Evolutionary conservation across 2,888 invertebrate genomes (phyloP), one percentile per base, ranked within the genome.

Genomic region (Scaptomyza tumidula): DNA sequence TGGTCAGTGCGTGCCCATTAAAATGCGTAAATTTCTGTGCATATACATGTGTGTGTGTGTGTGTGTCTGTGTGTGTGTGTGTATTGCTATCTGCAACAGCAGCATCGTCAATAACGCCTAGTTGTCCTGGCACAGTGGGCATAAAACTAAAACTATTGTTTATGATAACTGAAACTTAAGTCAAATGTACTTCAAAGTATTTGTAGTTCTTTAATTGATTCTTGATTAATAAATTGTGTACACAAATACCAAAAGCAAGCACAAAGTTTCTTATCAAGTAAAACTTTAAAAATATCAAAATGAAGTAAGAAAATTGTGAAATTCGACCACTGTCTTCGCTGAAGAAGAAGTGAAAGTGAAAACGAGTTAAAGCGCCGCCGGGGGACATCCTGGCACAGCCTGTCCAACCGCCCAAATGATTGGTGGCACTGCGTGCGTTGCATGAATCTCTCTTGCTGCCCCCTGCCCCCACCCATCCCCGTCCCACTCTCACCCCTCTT

Each of bases 1-100:
- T 84, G 86, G 86, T 82, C 82, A 82, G 86, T 82, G 74, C 63
- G 85, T 71, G 54, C 53, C 67, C 79, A 86, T 85, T 85, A 85
- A 82, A 88, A 82, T 82, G 86, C 86, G 88, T 82, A 82, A 88
- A 79, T 88, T 79, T 33, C 14, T 41, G 7, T 56, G 9, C 19
- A 29, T 55, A 16, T 49, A 9, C 29, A 11, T 27, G n/a, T 37
- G 39, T 50, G 33, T 55, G 45, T 19, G 27, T 37, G 55, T 37
- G 37, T 19, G 24, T 29, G 33, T 33, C 9, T 31, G 10, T 33
- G 33, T 33, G 58, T 35, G 55, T 53, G 44, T 29, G 44, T 35
- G 44, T 33, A 3, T 54, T 65, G 69, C 64, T 60, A 74, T 74
- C 75, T 74, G 68, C 35, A 56, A 56, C 49, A 48, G 48, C 53